Evolutionary conservation across 2,888 invertebrate species (phyloP), one percentile per base, ranked within the genome.

Genomic region (Sesamia inferens): DNA sequence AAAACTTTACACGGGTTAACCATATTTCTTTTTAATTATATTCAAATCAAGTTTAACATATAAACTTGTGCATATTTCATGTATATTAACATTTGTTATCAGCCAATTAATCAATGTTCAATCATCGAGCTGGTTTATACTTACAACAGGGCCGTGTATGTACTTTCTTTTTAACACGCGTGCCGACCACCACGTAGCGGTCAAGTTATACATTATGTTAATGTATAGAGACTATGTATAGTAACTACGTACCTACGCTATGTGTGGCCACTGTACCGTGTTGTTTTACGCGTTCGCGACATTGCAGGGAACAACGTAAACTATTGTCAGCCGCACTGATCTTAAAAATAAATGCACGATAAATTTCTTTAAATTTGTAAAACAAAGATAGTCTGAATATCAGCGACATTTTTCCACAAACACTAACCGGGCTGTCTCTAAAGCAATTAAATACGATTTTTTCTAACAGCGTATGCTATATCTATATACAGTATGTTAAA

Each of bases 101-200:
- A 54, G 51, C 22, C 58, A 79, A 83, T 83, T 79, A 83, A 83
- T 79, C 83, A 83, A 58, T 39, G 61, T 66, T 68, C 66, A 74
- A 79, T 83, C 74, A 79, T 19, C 59, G 55, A 82, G 66, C 79
- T 39, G 51, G 68, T 77, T n/a, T 51, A 68, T 31, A 64, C 39
- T 59, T 22, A 51, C 55, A 67, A 51, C 65, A 59, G 7, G 78
- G 42, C 47, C 64, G 2, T 31, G 31, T 31, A 54, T 64, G 51
- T 62, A 82, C 83, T 83, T 83, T 83, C 83, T 83, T 83, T 85
- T 83, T 78, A 68, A 63, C 76, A 72, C 72, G 62, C 85, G 85
- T 79, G 81, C 57, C 62, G 78, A 78, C 65, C 64, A 63, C 74
- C 86, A 74, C 70, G 71, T 70, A 78, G 76, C 76, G 76, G 76